A percentile compares a stretch with the other conserved stretches of the same genome.
Evolutionary conservation across 2,113 vertebrate species (phyloP).

Genomic region (Malurus alboscapulatus): DNA sequence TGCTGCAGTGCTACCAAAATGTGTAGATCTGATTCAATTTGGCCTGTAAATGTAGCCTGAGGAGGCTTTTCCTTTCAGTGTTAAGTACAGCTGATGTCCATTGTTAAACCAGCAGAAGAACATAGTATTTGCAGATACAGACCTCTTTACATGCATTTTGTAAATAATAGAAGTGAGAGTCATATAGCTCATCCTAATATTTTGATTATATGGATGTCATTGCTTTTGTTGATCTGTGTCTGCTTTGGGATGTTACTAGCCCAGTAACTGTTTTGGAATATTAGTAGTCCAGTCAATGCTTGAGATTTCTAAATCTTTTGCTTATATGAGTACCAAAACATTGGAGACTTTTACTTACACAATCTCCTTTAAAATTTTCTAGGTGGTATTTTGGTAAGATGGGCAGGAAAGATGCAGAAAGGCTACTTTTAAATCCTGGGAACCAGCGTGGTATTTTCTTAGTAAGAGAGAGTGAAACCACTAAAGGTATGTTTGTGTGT

Average conservation of each 20-base stretch:
- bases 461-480: conserved; percentile 97
- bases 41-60: background rate
- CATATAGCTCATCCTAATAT: background rate
- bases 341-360: background rate
- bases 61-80: background rate
- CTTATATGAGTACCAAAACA: background rate
- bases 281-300: background rate
- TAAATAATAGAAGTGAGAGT: background rate
- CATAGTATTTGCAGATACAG: background rate
- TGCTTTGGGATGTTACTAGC: background rate
- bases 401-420: conserved; percentile 97
- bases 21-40: background rate
- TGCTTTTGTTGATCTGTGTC: background rate
- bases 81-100: background rate
- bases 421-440: conserved; percentile 91
- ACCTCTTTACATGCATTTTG: background rate
- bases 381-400: conserved; percentile 99
- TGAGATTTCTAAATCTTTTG: background rate
- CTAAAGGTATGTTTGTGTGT: conserved; percentile 85
- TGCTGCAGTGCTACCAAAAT: background rate
- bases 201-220: background rate
- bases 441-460: conserved; percentile 94
- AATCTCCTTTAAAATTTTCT: conserved; percentile 28
- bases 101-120: background rate
- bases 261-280: background rate